Evolutionary conservation across 2,888 invertebrate species (phyloP), one percentile per base, ranked within the genome.

Genomic region (Leptinotarsa haldemani): DNA sequence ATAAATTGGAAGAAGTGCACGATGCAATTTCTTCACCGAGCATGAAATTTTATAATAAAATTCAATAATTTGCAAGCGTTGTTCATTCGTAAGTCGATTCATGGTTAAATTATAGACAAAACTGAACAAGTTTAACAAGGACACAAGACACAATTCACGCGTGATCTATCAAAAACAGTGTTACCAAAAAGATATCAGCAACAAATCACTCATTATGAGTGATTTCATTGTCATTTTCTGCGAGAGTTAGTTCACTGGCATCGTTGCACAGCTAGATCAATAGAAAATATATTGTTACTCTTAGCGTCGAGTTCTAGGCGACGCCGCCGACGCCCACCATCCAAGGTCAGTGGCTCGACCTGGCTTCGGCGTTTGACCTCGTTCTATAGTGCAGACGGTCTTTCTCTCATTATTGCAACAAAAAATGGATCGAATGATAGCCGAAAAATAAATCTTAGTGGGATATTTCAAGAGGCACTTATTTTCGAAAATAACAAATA

Each of bases 281-380:
- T 69, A 76, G 65, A 48, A 69, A 63, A n/a, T 30, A 65, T 40
- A 12, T 40, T 71, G 46, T 69, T 69, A 65, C 69, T 64, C 65
- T 71, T 67, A 25, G 63, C 64, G 67, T 65, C 70, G 74, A 68
- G 67, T 74, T 69, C 70, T 74, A 73, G 77, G 71, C 77, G 75
- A 72, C 67, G 70, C 69, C 63, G 69, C 75, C 79, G 81, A 78
- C 77, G 75, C 78, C 77, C 77, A 65, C 73, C 70, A 78, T 75
- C 82, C 85, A 85, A 85, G 84, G 85, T 84, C 84, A 84, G 83
- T 84, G 84, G 80, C 85, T 84, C 83, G 83, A 83, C 84, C 82
- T 84, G 84, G 78, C 84, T 84, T 79, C 84, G 85, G 84, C 81
- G 83, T 83, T 84, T 85, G 85, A 85, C 85, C 85, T 84, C 83